Base-by-base conservation (phyloP, 2,113 vertebrate genomes). In the Choloepus hoffmanni region DNA sequence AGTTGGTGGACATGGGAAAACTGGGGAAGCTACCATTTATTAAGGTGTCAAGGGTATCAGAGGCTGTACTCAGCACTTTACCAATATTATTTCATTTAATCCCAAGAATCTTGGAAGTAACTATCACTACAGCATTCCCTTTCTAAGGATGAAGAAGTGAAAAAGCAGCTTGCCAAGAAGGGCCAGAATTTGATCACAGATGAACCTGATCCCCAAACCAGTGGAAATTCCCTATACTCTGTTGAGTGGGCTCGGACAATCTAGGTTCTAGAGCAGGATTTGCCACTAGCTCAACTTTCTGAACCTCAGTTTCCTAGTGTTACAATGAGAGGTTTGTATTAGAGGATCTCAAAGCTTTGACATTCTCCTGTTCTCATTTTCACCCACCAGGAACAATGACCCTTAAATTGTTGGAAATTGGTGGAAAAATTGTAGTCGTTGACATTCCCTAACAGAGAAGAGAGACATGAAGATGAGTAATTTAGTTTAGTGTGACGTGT, bases 21-120 rank as follows among this genome's bases (percentile, higher is more conserved):
- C 43, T 23, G 7, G 60, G 16, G n/a, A 1, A 73, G 26, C 19
- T 62, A n/a, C 18, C 70, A 68, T 8, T 62, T 53, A 63, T 10
- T 28, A 13, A 72, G 26, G 55, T 76, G 53, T 63, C 18, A 67
- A 19, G 10, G 11, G 11, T 30, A 36, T 36, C 36, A 36, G 36
- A 36, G 36, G 36, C 36, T 84, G 1, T 33, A 26, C 4, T 15
- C 19, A 40, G 7, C 18, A 45, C 30, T 23, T 91, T 45, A 36
- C 12, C 30, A 5, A 28, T 74, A 63, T 70, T 55, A 73, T 26
- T 89, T 81, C 21, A 81, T 85, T 68, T 40, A 62, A 65, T 65
- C 14, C 50, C 85, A 92, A 73, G 50, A 78, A 55, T 19, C 16
- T 85, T 83, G 53, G 45, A 93, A 79, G 65, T 79, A 88, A 81